A percentile compares a stretch with the other conserved stretches of the same genome.
These are phyloP conservation scores for Eurytoma californica DNA, from an alignment of 2,888 invertebrate genomes.

Conservation along the genomic window DNA sequence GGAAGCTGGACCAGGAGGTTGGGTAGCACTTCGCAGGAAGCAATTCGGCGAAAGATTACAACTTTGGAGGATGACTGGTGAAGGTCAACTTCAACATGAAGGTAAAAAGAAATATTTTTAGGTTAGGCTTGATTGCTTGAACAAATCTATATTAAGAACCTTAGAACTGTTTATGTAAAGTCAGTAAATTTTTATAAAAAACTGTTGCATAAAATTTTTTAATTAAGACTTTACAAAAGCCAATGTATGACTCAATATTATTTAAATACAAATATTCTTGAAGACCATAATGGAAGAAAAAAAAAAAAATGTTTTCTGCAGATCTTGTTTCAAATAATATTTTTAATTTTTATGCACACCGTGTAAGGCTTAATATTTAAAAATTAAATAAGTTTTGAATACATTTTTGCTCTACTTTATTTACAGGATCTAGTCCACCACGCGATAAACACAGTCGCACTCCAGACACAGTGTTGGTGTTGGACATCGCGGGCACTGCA, in stretches of 20 bases:
- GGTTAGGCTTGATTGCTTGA: neutral
- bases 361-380: neutral
- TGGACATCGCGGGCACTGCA: slow-evolving; percentile 92
- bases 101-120: slow-evolving; percentile 76
- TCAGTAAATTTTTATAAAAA: too few relatives aligned
- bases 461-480: slow-evolving; percentile 79
- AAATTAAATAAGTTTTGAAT: neutral
- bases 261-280: neutral
- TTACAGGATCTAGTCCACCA: slow-evolving; percentile 74
- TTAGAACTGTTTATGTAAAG: too few relatives aligned
- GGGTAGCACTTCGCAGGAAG: slow-evolving; percentile 86
- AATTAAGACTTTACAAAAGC: too few relatives aligned
- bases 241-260: slow-evolving; percentile 3
- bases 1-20: slow-evolving; percentile 88
- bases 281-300: too few relatives aligned
- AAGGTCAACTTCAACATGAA: slow-evolving; percentile 94
- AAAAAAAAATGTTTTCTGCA: too few relatives aligned
- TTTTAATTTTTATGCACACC: too few relatives aligned
- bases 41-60: slow-evolving; percentile 86
- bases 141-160: neutral
- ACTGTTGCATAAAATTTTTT: too few relatives aligned
- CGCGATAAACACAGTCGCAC: slow-evolving; percentile 72
- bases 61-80: slow-evolving; percentile 94
- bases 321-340: too few relatives aligned
- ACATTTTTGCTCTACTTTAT: neutral